phyloP scores from a whole-genome alignment of 1,140 invertebrate genomes.

The Leptinotarsa undecemlineata region DNA sequence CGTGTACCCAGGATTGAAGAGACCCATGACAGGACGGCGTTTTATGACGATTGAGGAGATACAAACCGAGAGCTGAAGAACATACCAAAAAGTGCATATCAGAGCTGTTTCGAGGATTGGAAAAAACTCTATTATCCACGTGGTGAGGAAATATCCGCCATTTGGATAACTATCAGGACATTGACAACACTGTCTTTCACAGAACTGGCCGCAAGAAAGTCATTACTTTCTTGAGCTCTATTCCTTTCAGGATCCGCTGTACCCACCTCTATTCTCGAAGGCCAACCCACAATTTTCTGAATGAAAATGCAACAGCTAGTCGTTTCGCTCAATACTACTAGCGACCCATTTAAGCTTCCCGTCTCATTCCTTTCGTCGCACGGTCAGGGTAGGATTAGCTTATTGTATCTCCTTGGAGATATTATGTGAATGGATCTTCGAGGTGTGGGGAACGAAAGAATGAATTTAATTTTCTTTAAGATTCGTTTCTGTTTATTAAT shows the following conservation, averaged over 20 bases:
- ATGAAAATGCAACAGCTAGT: conserved; percentile 21
- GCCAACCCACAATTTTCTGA: conserved; percentile 12
- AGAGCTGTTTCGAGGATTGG: background rate
- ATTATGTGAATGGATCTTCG: too few species aligned
- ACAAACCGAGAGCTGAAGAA: too few species aligned
- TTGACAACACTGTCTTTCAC: background rate
- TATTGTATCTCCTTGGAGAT: too few species aligned
- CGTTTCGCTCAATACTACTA: conserved; percentile 22
- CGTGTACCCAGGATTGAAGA: too few species aligned
- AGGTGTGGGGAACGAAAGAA: too few species aligned
- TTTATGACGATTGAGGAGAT: too few species aligned
- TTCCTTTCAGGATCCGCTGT: background rate
- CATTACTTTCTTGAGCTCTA: conserved; percentile 8
- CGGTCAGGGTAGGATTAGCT: background rate
- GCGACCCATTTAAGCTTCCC: conserved; percentile 13
- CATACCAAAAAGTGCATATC: too few species aligned
- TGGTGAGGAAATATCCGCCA: background rate
- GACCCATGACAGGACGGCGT: too few species aligned
- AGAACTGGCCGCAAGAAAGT: background rate
- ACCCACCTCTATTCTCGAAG: conserved; percentile 17
- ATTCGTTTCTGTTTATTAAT: too few species aligned
- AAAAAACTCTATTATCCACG: background rate
- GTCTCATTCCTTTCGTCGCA: background rate
- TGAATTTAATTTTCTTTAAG: too few species aligned
- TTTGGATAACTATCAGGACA: background rate